phyloP scores from a whole-genome alignment of 1,140 invertebrate genomes.

The Brachionus manjavacas region DNA sequence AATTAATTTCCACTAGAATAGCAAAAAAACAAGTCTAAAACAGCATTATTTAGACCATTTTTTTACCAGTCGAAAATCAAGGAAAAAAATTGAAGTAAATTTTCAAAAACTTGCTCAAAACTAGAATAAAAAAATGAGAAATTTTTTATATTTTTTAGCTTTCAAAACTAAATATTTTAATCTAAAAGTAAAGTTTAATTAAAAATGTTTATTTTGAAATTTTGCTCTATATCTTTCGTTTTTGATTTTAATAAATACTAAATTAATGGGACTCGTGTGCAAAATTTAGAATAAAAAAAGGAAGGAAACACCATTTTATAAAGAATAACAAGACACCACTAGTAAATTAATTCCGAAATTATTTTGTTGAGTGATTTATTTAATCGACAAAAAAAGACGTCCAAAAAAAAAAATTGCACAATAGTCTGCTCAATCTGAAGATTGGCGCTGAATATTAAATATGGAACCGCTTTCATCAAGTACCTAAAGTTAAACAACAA shows the following conservation, averaged over 20 bases:
- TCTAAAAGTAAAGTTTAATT: neutral
- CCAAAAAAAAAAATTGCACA: neutral
- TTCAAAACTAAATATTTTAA: neutral
- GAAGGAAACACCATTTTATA: neutral
- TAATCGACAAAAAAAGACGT: neutral
- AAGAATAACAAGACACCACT: neutral
- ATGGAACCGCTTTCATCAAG: neutral
- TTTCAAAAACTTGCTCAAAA: neutral
- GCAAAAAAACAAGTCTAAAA: neutral
- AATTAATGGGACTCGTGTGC: neutral
- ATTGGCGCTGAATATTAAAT: neutral
- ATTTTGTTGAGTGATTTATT: neutral
- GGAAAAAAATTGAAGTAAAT: neutral
- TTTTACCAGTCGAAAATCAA: too few relatives aligned
- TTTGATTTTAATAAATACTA: neutral
- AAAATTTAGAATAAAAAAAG: neutral
- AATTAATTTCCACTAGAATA: neutral
- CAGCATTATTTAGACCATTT: too few relatives aligned
- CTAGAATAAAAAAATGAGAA: neutral
- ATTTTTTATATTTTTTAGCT: neutral
- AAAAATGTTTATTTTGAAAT: neutral
- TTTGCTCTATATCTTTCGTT: neutral
- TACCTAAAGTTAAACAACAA: neutral
- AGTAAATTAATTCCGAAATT: neutral
- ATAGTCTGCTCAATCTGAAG: neutral